These are phyloP conservation scores for Siphlonurus alternatus DNA, from an alignment of 2,888 invertebrate genomes.

Conservation along the genomic window DNA sequence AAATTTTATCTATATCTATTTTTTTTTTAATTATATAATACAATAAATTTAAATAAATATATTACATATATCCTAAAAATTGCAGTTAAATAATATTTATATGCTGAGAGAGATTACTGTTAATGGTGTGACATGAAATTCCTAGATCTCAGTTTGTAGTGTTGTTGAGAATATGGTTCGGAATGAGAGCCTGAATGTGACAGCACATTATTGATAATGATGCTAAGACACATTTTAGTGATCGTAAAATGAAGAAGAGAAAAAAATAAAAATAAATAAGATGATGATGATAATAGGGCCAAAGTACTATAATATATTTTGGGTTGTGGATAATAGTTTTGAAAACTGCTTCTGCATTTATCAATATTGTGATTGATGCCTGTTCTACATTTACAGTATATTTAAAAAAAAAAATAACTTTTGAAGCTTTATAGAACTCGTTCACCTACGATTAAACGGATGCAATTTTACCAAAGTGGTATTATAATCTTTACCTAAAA, in stretches of 20 bases:
- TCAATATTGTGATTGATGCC: constrained; percentile 17
- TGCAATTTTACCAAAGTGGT: constrained; percentile 16
- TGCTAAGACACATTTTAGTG: neutral
- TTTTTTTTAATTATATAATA: neutral
- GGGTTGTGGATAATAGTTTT: constrained; percentile 17
- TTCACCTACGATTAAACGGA: constrained; percentile 15
- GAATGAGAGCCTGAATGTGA: neutral
- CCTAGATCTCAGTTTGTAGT: neutral
- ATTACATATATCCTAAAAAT: neutral
- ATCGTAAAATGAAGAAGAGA: neutral
- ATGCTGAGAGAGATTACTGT: neutral
- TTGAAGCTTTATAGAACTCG: constrained; percentile 16
- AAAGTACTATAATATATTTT: constrained; percentile 14
- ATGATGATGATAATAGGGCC: constrained; percentile 10
- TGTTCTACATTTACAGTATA: constrained; percentile 17
- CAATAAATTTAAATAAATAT: neutral
- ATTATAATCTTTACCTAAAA: constrained; percentile 5
- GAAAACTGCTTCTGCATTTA: constrained; percentile 17
- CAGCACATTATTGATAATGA: neutral
- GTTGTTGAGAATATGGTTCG: neutral
- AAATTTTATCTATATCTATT: neutral
- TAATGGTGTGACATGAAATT: neutral
- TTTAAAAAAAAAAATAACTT: constrained; percentile 11
- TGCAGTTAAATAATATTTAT: no score
- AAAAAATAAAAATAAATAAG: constrained; percentile 1